These are phyloP conservation scores for Mactra quadrangularis DNA, from an alignment of 1,140 invertebrate species.

Conservation along the genomic window DNA sequence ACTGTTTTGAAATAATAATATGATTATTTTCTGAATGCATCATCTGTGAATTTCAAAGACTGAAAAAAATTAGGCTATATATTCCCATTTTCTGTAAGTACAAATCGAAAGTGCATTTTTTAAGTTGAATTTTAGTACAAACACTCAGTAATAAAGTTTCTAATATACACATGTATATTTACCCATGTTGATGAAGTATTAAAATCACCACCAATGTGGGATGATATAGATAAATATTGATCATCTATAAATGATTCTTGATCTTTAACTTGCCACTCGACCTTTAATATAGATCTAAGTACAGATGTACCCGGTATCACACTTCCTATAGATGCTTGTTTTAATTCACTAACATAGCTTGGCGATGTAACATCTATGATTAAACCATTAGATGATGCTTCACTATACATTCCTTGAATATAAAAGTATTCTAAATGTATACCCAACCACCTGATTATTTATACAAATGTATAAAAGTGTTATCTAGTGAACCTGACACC, in stretches of 20 bases:
- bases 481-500: neutral
- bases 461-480: too few relatives aligned
- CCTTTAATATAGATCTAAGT: conserved; percentile 8
- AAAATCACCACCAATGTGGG: conserved; percentile 30
- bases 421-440: neutral
- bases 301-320: conserved; percentile 13
- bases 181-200: conserved; percentile 11
- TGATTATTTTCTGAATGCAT: neutral
- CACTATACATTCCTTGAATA: conserved; percentile 40
- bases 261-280: conserved; percentile 5
- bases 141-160: too few relatives aligned
- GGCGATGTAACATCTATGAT: conserved; percentile 45
- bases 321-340: conserved; percentile 30
- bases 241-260: conserved; percentile 1
- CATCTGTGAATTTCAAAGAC: too few relatives aligned
- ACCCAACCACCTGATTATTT: neutral
- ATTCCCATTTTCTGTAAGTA: neutral
- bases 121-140: too few relatives aligned
- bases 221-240: conserved; percentile 21
- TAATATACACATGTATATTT: neutral
- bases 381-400: conserved; percentile 58
- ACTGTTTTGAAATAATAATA: neutral
- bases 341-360: neutral
- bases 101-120: neutral
- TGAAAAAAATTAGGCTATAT: too few relatives aligned